Evolutionary conservation across 2,888 invertebrate species (phyloP), one percentile per base, ranked within the genome.

Genomic region (Callyntrura guangdongensis): DNA sequence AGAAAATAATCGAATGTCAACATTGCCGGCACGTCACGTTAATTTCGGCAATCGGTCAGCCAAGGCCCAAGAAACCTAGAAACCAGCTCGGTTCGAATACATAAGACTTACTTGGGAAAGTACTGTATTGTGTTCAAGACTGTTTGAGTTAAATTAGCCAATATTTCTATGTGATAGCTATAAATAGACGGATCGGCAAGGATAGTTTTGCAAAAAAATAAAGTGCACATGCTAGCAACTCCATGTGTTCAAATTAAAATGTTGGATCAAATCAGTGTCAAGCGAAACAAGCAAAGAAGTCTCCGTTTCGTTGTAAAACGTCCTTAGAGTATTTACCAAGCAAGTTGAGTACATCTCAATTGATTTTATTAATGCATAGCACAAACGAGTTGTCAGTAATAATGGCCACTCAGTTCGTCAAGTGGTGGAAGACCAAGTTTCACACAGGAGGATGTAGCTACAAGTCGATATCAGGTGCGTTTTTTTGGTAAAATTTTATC

Each of bases 351-450:
- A 27, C 12, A 14, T 45, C 64, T 11, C 8, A 20, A 69, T 25
- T 17, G 17, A 12, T 59, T 82, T 53, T 88, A 90, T 90, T 85
- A 79, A 90, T 90, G 90, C 90, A 90, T 90, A 90, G 83, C 72
- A 67, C 85, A 86, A 90, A 85, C 86, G 90, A 90, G 81, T 72
- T 90, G 81, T 90, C 89, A 61, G 72, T 85, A 25, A 90, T 89
- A 61, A 94, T 94, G 94, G 93, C 93, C 91, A 94, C 94, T 89
- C 94, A 94, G 90, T 93, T 94, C 87, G 92, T 93, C 84, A 93
- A 93, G 92, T 94, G 94, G 94, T 94, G 94, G 93, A 94, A 93
- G 83, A 92, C 94, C 8, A 94, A 94, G 81, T 94, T 93, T 89
- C 93, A 93, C 81, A 83, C 90, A 20, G 91, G 91, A 86, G 91